These are phyloP conservation scores for Microtus oregoni DNA, from an alignment of 2,113 vertebrate genomes.

Conservation along the genomic window DNA sequence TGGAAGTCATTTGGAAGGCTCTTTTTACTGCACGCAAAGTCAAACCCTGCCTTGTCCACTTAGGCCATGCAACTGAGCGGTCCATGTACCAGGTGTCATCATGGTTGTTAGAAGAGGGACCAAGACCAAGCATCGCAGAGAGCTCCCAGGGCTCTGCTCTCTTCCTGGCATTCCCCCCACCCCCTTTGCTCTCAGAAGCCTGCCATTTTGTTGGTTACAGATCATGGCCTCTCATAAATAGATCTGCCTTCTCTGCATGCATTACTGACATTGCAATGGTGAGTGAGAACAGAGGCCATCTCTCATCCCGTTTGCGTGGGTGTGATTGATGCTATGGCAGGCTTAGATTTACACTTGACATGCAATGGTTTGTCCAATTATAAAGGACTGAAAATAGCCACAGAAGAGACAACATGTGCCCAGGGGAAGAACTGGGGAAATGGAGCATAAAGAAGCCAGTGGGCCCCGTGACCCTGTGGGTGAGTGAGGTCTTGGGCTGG, in stretches of 20 bases:
- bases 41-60: neutral
- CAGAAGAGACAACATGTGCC: neutral
- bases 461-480: neutral
- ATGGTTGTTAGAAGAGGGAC: neutral
- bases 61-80: neutral
- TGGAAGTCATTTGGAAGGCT: conserved; percentile 32
- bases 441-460: neutral
- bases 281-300: conserved; percentile 65
- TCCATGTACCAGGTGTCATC: neutral
- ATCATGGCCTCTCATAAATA: conserved; percentile 79
- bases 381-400: conserved; percentile 44
- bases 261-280: conserved; percentile 71
- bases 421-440: neutral
- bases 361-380: conserved; percentile 11
- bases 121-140: neutral
- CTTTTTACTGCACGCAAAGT: conserved; percentile 7
- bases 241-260: conserved; percentile 64
- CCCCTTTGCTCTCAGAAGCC: conserved; percentile 69
- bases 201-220: conserved; percentile 82
- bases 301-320: conserved; percentile 52
- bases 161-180: neutral
- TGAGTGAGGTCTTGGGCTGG: neutral
- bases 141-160: neutral
- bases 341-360: conserved; percentile 38
- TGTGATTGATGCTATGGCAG: conserved; percentile 53